phyloP scores from a whole-genome alignment of 2,797 vertebrate species.

The Eleutherodactylus coqui region DNA sequence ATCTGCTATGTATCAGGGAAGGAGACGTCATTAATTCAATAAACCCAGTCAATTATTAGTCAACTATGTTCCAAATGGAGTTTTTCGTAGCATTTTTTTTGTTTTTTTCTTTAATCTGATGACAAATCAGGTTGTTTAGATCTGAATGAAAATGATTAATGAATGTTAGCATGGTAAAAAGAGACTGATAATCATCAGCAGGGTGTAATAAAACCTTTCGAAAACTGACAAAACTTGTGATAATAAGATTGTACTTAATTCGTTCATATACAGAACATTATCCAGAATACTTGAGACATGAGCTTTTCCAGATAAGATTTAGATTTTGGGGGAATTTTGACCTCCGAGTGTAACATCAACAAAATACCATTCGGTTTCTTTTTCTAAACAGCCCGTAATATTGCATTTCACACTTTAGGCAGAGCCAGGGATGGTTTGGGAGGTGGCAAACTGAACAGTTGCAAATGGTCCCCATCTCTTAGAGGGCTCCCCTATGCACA shows the following conservation, averaged over 20 bases:
- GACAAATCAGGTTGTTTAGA: slow-evolving; percentile 35
- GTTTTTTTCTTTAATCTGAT: not conserved
- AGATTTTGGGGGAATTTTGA: slow-evolving; percentile 1
- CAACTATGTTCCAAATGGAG: slow-evolving; percentile 33
- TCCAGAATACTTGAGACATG: not conserved
- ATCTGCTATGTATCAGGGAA: slow-evolving; percentile 54
- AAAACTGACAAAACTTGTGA: slow-evolving; percentile 13
- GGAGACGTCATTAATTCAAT: slow-evolving; percentile 45
- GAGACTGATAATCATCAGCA: slow-evolving; percentile 26
- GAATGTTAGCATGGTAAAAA: slow-evolving; percentile 28
- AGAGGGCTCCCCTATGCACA: not conserved
- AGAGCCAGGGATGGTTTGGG: not conserved
- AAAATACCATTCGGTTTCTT: slow-evolving; percentile 3
- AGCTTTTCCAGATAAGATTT: slow-evolving; percentile 11
- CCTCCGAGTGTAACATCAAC: slow-evolving; percentile 4
- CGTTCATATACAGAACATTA: slow-evolving; percentile 23
- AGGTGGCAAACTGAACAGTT: not conserved
- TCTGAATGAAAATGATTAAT: slow-evolving; percentile 42
- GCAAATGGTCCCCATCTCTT: not conserved
- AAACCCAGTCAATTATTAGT: slow-evolving; percentile 48
- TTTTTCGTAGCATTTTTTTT: too few species aligned
- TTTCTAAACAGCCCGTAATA: not conserved
- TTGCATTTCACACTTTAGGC: not conserved
- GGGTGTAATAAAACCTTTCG: slow-evolving; percentile 25
- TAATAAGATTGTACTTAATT: slow-evolving; percentile 32